These are phyloP conservation scores for Meteorus sp. DNA, from an alignment of 1,140 invertebrate genomes.

Conservation along the genomic window DNA sequence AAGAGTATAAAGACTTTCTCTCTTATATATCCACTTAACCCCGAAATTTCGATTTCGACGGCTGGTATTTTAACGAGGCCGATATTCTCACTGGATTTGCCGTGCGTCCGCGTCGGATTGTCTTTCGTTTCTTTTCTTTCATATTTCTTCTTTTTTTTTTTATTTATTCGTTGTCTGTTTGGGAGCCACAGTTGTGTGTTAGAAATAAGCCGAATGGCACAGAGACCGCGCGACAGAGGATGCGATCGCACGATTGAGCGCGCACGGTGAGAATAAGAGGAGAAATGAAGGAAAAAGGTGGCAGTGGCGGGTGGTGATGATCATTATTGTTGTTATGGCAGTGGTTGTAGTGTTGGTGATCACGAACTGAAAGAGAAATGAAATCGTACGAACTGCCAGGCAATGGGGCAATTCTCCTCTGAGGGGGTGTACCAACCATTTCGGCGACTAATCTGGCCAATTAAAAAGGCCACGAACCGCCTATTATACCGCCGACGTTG, in stretches of 20 bases:
- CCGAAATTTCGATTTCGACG: constrained; percentile 59
- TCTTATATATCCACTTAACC: constrained; percentile 45
- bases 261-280: neutral
- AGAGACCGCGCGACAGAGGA: neutral
- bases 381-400: neutral
- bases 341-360: no score
- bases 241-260: constrained; percentile 7
- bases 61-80: constrained; percentile 59
- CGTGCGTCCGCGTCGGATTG: constrained; percentile 8
- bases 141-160: no score
- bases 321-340: no score
- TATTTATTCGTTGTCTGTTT: no score
- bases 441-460: constrained; percentile 55
- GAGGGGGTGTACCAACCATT: constrained; percentile 34
- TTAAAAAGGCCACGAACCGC: constrained; percentile 47
- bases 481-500: constrained; percentile 32
- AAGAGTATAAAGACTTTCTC: constrained; percentile 26
- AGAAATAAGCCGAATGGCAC: constrained; percentile 32
- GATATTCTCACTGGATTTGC: constrained; percentile 42
- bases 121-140: constrained; percentile 10
- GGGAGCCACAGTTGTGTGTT: constrained; percentile 4
- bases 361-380: constrained; percentile 9
- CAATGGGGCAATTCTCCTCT: constrained; percentile 4
- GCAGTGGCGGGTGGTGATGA: no score
- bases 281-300: constrained; percentile 15